phyloP scores from a whole-genome alignment of 2,113 vertebrate species.

The Thomomys bottae region DNA sequence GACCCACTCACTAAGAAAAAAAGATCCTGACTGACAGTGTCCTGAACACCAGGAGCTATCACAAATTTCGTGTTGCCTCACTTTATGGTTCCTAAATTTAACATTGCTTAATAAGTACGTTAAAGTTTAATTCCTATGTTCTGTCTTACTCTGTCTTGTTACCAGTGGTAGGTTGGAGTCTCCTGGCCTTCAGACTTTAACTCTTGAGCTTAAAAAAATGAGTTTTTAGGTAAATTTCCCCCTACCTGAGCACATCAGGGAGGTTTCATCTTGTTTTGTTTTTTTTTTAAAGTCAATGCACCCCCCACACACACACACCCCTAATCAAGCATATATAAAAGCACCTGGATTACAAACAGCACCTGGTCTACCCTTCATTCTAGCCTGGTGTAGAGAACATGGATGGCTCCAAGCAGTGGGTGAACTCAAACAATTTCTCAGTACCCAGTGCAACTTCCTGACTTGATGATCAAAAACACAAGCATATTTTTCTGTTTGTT shows the following conservation, averaged over 20 bases:
- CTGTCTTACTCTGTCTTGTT: neutral
- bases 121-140: neutral
- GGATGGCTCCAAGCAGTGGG: neutral
- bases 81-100: neutral
- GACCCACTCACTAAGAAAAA: neutral
- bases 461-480: neutral
- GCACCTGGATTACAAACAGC: neutral
- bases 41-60: neutral
- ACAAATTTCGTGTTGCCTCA: neutral
- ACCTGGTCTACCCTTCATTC: neutral
- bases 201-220: neutral
- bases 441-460: neutral
- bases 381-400: accelerated
- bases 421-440: neutral
- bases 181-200: neutral
- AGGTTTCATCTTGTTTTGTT: neutral
- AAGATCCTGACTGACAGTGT: neutral
- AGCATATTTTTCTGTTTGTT: neutral
- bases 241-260: neutral
- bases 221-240: neutral
- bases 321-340: neutral
- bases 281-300: too few relatives aligned
- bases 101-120: neutral
- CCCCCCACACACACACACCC: neutral
- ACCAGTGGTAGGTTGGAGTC: neutral